phyloP scores from a whole-genome alignment of 2,888 invertebrate species.

The Ophion costatus region DNA sequence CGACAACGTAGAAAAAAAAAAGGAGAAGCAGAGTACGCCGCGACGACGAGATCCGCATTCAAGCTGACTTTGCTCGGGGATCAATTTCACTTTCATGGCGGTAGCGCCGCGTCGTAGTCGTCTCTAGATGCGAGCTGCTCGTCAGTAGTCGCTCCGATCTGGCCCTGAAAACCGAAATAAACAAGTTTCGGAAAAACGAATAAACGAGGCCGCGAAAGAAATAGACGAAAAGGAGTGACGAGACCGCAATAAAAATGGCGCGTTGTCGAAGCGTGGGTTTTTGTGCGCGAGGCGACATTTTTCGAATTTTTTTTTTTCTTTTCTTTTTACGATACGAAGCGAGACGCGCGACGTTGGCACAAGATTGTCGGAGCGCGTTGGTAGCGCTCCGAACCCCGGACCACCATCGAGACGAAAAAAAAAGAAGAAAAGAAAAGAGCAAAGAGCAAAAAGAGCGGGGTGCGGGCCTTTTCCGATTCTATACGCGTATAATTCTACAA shows the following conservation, averaged over 20 bases:
- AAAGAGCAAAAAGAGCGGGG: background rate
- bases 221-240: background rate
- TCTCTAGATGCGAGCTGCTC: slow-evolving; percentile 1
- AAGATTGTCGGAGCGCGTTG: too few species aligned
- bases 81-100: background rate
- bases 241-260: too few species aligned
- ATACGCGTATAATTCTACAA: background rate
- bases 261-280: too few species aligned
- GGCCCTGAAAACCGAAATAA: slow-evolving; percentile 77
- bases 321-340: background rate
- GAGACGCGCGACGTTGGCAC: too few species aligned
- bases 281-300: too few species aligned
- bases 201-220: background rate
- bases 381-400: background rate
- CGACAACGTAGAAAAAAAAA: background rate
- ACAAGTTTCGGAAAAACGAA: background rate
- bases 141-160: slow-evolving; percentile 81
- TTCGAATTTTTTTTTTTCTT: too few species aligned
- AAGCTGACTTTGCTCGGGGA: too few species aligned
- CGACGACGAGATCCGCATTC: slow-evolving; percentile 42
- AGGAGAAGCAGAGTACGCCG: slow-evolving; percentile 15
- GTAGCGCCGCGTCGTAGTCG: slow-evolving; percentile 7
- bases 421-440: background rate
- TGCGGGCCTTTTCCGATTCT: background rate
- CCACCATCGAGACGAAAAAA: background rate